These are phyloP conservation scores for Macrosiphum euphorbiae DNA, from an alignment of 2,888 invertebrate species.

Conservation along the genomic window DNA sequence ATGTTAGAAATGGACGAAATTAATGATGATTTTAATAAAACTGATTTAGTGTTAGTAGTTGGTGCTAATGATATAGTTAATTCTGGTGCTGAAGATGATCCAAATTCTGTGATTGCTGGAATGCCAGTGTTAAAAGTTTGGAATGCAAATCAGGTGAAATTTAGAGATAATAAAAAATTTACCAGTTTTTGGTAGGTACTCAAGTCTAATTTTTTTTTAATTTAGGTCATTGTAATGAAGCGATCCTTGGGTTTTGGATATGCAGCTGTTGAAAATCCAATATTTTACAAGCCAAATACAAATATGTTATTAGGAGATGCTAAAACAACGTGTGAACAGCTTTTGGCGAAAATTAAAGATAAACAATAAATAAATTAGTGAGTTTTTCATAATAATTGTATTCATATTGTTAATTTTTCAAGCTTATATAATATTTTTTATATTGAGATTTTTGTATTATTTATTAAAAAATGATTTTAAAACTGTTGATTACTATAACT, in stretches of 20 bases:
- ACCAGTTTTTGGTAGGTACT: not conserved
- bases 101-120: constrained; percentile 91
- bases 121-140: constrained; percentile 93
- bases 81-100: constrained; percentile 90
- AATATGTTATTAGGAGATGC: constrained; percentile 91
- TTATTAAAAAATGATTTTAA: not conserved
- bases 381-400: not conserved
- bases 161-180: not conserved
- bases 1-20: constrained; percentile 94
- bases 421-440: not conserved
- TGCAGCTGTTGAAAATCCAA: constrained; percentile 92
- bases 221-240: constrained; percentile 89
- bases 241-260: constrained; percentile 89
- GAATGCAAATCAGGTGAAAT: constrained; percentile 83
- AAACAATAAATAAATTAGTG: not conserved
- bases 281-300: constrained; percentile 91
- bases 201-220: constrained; percentile 54
- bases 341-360: constrained; percentile 78
- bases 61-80: constrained; percentile 94
- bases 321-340: constrained; percentile 89
- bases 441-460: not conserved
- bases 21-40: constrained; percentile 86
- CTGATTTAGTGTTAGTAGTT: constrained; percentile 88
- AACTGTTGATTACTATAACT: not conserved
- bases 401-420: not conserved